These are phyloP conservation scores for Grus americana DNA, from an alignment of 2,113 vertebrate genomes.

Conservation along the genomic window DNA sequence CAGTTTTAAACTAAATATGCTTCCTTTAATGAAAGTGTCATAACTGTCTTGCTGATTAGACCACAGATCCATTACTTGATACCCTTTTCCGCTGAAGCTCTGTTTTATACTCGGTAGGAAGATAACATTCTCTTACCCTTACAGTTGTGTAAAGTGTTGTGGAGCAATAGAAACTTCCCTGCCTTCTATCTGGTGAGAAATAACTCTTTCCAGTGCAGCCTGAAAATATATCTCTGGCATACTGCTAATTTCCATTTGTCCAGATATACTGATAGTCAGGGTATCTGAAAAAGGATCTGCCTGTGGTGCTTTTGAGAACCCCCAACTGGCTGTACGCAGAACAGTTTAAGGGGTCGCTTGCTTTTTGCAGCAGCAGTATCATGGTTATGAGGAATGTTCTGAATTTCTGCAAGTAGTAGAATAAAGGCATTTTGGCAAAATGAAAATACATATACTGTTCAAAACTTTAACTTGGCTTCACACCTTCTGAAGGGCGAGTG, in stretches of 20 bases:
- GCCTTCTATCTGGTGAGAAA: neutral
- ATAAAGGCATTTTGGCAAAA: neutral
- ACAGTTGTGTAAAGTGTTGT: rapidly evolving
- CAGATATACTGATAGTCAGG: neutral
- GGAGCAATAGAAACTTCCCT: neutral
- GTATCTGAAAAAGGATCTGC: neutral
- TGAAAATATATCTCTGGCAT: neutral
- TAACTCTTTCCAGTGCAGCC: neutral
- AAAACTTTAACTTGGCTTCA: neutral
- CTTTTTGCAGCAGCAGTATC: neutral
- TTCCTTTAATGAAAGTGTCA: neutral
- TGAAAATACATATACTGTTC: neutral
- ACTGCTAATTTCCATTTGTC: neutral
- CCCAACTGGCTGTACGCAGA: rapidly evolving
- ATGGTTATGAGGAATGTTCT: neutral
- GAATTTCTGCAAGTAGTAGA: neutral
- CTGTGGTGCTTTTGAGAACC: neutral
- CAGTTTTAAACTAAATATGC: neutral
- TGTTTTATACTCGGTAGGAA: neutral
- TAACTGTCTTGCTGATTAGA: neutral
- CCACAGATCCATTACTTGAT: neutral
- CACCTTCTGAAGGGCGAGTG: neutral
- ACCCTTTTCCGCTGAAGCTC: neutral
- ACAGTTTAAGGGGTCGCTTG: neutral
- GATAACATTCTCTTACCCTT: neutral